Percentiles rank a stretch among this genome's conserved stretches.
Evolutionary conservation across 2,888 invertebrate species (phyloP).

Genomic region (Cryptocheilus praepositus): DNA sequence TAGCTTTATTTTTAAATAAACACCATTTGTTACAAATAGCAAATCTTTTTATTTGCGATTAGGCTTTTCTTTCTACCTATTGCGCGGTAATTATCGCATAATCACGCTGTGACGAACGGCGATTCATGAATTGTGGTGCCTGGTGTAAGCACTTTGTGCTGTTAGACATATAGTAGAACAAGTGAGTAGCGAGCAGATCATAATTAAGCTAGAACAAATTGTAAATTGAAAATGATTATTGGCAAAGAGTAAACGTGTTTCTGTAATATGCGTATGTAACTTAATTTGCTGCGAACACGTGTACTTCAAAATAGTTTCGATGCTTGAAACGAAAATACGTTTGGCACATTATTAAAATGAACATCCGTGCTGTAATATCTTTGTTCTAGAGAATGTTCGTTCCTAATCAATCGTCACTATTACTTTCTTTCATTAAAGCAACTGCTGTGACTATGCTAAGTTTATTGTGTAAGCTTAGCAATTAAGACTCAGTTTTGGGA

Average conservation of each 20-base stretch:
- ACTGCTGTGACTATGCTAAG: conserved; percentile 66
- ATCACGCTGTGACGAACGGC: too few relatives aligned
- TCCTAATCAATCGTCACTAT: conserved; percentile 48
- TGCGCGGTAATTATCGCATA: too few relatives aligned
- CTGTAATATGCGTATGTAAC: too few relatives aligned
- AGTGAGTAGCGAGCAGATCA: too few relatives aligned
- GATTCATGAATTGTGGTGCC: too few relatives aligned
- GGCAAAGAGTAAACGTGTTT: too few relatives aligned
- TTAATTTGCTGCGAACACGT: too few relatives aligned
- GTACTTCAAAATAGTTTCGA: conserved; percentile 7
- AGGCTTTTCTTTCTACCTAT: conserved; percentile 9
- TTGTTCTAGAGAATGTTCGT: conserved; percentile 47
- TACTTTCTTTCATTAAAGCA: conserved; percentile 37
- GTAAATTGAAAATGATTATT: too few relatives aligned
- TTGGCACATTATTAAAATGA: conserved; percentile 22
- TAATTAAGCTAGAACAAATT: too few relatives aligned
- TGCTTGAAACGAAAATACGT: conserved; percentile 15
- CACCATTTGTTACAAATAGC: conserved; percentile 2
- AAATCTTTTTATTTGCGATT: conserved; percentile 9
- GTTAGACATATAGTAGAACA: too few relatives aligned
- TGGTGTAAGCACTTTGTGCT: too few relatives aligned
- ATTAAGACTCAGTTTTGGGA: conserved; percentile 63
- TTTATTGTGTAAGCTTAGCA: conserved; percentile 54
- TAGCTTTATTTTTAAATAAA: conserved; percentile 5
- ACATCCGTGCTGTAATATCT: conserved; percentile 30